A percentile compares a stretch with the other conserved stretches of the same genome.
phyloP scores from a whole-genome alignment of 2,888 invertebrate species.

The Caradrina kadenii region DNA sequence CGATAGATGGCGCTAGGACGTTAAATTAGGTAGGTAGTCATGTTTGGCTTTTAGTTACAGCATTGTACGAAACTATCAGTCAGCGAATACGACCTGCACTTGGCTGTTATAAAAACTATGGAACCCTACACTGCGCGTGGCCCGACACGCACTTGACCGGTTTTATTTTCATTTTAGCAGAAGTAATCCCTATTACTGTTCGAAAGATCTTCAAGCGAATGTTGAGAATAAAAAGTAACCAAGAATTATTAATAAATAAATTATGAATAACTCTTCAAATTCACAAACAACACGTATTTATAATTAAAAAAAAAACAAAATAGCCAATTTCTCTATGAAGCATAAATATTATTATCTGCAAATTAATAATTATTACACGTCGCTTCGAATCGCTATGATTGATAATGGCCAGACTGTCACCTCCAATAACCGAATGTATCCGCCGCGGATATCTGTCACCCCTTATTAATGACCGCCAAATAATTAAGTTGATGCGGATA shows the following conservation, averaged over 20 bases:
- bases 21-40: too few relatives aligned
- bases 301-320: neutral
- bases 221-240: too few relatives aligned
- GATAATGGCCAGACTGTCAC: conserved; percentile 33
- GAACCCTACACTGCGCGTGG: too few relatives aligned
- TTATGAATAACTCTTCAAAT: neutral
- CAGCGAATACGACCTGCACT: too few relatives aligned
- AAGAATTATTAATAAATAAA: neutral
- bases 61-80: too few relatives aligned
- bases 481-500: conserved; percentile 24
- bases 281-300: neutral
- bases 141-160: too few relatives aligned
- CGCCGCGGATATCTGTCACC: conserved; percentile 42
- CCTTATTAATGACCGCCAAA: conserved; percentile 35
- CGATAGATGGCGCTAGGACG: too few relatives aligned
- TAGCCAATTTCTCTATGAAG: neutral
- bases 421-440: conserved; percentile 32
- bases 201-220: too few relatives aligned
- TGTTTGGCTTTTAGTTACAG: too few relatives aligned
- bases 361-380: neutral
- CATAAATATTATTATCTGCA: neutral
- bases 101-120: too few relatives aligned
- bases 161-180: too few relatives aligned
- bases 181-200: too few relatives aligned
- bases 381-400: conserved; percentile 14